Percentiles rank a stretch among this genome's conserved stretches.
These are phyloP conservation scores for Hemibagrus wyckioides DNA, from an alignment of 2,113 vertebrate genomes.

Conservation along the genomic window DNA sequence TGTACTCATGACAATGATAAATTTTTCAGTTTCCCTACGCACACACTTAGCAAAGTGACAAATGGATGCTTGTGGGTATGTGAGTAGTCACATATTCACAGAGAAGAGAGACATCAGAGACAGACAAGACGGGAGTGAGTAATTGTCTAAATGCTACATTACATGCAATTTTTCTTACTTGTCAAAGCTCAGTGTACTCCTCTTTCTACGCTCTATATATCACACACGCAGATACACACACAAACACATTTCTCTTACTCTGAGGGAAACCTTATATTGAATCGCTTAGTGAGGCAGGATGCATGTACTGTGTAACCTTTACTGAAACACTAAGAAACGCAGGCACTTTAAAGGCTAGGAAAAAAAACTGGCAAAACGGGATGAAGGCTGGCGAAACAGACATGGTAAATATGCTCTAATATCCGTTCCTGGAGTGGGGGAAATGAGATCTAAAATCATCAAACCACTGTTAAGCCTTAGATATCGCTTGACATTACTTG, in stretches of 20 bases:
- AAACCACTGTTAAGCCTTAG: not conserved
- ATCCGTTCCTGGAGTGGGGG: not conserved
- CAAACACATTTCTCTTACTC: not conserved
- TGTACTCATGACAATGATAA: slow-evolving; percentile 58
- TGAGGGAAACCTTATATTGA: not conserved
- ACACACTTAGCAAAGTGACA: slow-evolving; percentile 51
- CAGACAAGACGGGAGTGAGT: slow-evolving; percentile 16
- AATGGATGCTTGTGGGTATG: slow-evolving; percentile 33
- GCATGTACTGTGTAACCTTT: not conserved
- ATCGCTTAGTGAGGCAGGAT: not conserved
- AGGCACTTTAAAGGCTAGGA: not conserved
- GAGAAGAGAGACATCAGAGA: slow-evolving; percentile 35
- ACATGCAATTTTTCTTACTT: slow-evolving; percentile 25
- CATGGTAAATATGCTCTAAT: not conserved
- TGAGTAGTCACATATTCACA: slow-evolving; percentile 21
- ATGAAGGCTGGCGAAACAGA: too few species aligned
- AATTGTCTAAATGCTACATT: slow-evolving; percentile 38
- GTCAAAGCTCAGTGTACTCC: slow-evolving; percentile 1
- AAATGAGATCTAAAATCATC: not conserved
- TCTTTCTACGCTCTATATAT: not conserved
- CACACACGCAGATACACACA: not conserved
- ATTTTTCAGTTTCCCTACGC: slow-evolving; percentile 56
- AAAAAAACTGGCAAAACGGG: not conserved
- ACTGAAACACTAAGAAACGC: not conserved
- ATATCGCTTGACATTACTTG: not conserved